Percentiles rank a stretch among this genome's conserved stretches.
Evolutionary conservation across 1,140 invertebrate genomes (phyloP).

Genomic region (Cydia pomonella): DNA sequence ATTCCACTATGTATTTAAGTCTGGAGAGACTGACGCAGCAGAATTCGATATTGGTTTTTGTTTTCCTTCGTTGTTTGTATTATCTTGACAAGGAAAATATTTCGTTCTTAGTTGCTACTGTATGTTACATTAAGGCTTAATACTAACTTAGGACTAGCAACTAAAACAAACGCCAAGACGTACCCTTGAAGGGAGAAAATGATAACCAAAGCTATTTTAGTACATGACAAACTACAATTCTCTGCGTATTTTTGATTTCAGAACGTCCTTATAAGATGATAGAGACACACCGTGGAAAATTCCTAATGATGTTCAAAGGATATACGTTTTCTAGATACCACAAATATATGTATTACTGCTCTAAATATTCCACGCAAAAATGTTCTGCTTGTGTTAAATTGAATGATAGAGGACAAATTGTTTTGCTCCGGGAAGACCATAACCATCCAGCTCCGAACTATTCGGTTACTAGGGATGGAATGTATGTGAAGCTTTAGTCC

Average conservation of each 20-base stretch:
- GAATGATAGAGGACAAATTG: background rate
- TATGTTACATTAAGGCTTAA: no score
- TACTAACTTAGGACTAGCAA: no score
- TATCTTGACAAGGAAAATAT: no score
- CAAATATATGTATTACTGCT: conserved; percentile 5
- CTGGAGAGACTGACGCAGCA: no score
- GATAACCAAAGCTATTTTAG: no score
- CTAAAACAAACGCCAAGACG: no score
- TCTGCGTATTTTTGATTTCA: background rate
- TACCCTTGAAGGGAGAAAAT: no score
- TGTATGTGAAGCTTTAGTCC: background rate
- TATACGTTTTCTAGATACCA: conserved; percentile 18
- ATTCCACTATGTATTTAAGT: no score
- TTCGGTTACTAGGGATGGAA: conserved; percentile 11
- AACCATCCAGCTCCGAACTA: background rate
- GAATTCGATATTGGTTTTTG: no score
- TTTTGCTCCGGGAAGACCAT: background rate
- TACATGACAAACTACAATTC: no score
- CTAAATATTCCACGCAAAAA: background rate
- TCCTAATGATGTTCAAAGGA: conserved; percentile 9
- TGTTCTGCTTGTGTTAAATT: conserved; percentile 3
- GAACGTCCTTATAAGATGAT: conserved; percentile 14
- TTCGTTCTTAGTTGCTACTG: no score
- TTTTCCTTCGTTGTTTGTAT: no score
- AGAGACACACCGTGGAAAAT: background rate